Conservation (phyloP, 2,797 vertebrate genomes). For the Enteromius anoplus region DNA sequence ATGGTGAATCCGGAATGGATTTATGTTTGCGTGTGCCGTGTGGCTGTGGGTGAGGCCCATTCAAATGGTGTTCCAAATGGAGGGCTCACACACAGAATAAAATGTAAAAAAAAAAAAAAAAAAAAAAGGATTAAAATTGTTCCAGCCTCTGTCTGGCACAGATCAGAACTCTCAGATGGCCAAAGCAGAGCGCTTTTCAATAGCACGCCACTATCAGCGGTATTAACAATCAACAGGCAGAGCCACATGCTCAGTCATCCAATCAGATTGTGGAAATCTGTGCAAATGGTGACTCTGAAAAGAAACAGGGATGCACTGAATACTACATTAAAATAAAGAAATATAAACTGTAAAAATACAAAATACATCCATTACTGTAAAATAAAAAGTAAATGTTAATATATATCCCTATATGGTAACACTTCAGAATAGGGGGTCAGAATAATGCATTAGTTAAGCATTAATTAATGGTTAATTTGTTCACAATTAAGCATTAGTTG, state of each 20-base stretch:
- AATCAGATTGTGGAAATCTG: conserved; percentile 33
- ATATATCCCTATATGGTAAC: no score
- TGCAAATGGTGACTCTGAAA: conserved; percentile 6
- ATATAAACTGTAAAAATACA: not conserved
- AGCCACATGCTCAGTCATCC: conserved; percentile 15
- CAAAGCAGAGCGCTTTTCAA: conserved; percentile 34
- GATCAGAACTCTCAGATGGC: not conserved
- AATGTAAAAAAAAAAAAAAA: conserved; percentile 17
- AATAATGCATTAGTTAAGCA: no score
- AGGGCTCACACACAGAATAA: conserved; percentile 23
- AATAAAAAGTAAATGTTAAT: not conserved
- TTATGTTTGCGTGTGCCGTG: conserved; percentile 8
- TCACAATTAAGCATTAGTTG: no score
- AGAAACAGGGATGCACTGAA: conserved; percentile 10
- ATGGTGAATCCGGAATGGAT: conserved; percentile 32
- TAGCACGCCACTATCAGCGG: conserved; percentile 12
- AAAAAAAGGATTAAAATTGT: conserved; percentile 24
- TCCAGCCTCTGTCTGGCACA: conserved; percentile 16
- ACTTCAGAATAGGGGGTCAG: no score
- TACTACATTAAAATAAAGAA: not conserved
- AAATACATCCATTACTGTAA: not conserved
- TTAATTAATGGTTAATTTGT: no score
- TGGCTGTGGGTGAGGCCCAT: conserved; percentile 26
- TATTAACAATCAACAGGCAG: conserved; percentile 29
- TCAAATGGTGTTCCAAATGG: conserved; percentile 24